Percentiles rank a stretch among this genome's conserved stretches.
These are phyloP conservation scores for Ctenochaetus hawaiiensis DNA, from an alignment of 2,797 vertebrate genomes.

Conservation along the genomic window DNA sequence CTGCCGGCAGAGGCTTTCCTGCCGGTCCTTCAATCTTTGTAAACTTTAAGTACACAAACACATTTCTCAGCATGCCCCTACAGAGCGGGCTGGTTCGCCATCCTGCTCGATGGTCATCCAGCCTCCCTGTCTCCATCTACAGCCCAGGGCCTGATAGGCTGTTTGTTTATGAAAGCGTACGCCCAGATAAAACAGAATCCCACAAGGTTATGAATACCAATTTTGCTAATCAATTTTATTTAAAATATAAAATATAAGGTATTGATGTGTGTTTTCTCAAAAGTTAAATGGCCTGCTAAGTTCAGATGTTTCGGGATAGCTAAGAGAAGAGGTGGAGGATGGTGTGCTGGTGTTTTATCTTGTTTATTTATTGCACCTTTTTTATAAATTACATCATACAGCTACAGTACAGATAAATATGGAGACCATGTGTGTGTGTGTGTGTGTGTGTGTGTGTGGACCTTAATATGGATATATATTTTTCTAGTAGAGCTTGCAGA, in stretches of 20 bases:
- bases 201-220: slow-evolving; percentile 86
- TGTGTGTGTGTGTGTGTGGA: neutral
- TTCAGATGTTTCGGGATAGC: slow-evolving; percentile 63
- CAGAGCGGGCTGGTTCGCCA: slow-evolving; percentile 60
- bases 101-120: slow-evolving; percentile 66
- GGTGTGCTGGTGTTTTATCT: slow-evolving; percentile 44
- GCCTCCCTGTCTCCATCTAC: slow-evolving; percentile 65
- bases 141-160: slow-evolving; percentile 66
- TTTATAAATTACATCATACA: slow-evolving; percentile 56
- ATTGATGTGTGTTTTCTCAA: slow-evolving; percentile 77
- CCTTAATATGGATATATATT: slow-evolving; percentile 47
- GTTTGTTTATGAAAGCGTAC: slow-evolving; percentile 86
- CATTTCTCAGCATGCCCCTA: slow-evolving; percentile 63
- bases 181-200: slow-evolving; percentile 87
- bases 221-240: slow-evolving; percentile 87
- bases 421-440: slow-evolving; percentile 11
- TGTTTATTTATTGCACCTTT: slow-evolving; percentile 39
- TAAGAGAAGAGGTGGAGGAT: slow-evolving; percentile 56
- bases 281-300: slow-evolving; percentile 61
- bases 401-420: slow-evolving; percentile 30
- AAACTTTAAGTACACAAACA: slow-evolving; percentile 74
- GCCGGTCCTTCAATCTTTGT: slow-evolving; percentile 64
- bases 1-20: slow-evolving; percentile 66
- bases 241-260: slow-evolving; percentile 79
- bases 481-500: slow-evolving; percentile 54